Conservation (phyloP, 2,113 vertebrate species). For the Apodemus speciosus region DNA sequence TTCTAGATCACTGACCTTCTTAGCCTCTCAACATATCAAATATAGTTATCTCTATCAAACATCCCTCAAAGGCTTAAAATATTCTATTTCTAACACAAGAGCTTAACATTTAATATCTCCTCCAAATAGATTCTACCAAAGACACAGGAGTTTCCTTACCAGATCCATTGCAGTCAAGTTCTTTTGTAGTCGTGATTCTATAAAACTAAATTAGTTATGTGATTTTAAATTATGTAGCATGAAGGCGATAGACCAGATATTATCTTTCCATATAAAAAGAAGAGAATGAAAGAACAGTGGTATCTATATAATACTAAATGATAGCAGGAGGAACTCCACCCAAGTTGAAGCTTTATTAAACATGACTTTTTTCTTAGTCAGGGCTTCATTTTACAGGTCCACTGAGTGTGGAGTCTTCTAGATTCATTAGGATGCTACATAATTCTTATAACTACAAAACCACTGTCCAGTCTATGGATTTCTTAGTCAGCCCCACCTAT, state of each 20-base stretch:
- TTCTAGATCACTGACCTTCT: rapidly evolving
- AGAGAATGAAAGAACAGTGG: no score
- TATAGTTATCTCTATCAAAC: background rate
- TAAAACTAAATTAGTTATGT: background rate
- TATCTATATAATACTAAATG: rapidly evolving
- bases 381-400: background rate
- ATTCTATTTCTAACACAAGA: background rate
- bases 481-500: no score
- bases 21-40: background rate
- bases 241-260: background rate
- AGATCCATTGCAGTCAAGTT: background rate
- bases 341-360: background rate
- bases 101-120: background rate
- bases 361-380: background rate
- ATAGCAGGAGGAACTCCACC: background rate
- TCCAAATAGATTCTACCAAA: background rate
- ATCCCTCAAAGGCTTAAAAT: background rate
- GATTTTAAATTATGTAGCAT: background rate
- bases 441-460: rapidly evolving
- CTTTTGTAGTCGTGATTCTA: background rate
- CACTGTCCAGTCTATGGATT: rapidly evolving
- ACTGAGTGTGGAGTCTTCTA: background rate
- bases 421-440: rapidly evolving
- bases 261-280: background rate
- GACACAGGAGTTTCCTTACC: rapidly evolving